A percentile compares a stretch with the other conserved stretches of the same genome.
These are phyloP conservation scores for Bos indicus DNA, from an alignment of 2,113 vertebrate genomes.

Conservation along the genomic window DNA sequence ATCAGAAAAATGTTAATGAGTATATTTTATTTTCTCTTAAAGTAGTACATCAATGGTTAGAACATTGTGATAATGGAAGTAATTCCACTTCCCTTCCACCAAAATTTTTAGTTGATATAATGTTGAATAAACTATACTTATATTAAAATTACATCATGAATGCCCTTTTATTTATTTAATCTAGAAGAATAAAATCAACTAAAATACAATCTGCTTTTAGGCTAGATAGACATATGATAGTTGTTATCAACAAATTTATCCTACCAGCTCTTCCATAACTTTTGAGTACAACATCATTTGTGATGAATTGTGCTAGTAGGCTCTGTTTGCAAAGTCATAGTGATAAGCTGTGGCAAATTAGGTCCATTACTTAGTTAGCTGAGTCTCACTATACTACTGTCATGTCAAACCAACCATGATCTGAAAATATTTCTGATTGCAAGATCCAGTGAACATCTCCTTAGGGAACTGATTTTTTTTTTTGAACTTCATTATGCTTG, in stretches of 20 bases:
- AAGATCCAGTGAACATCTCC: background rate
- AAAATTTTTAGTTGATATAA: background rate
- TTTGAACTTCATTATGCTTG: background rate
- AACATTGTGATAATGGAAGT: background rate
- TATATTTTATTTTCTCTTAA: background rate
- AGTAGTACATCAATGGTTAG: background rate
- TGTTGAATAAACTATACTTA: background rate
- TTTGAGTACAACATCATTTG: background rate
- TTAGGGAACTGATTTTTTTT: background rate
- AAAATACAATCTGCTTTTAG: background rate
- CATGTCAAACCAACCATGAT: background rate
- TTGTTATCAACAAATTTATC: background rate
- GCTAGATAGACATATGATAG: background rate
- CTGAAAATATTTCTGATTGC: background rate
- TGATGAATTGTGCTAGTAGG: background rate
- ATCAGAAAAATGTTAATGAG: slow-evolving; percentile 7
- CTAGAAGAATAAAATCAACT: background rate
- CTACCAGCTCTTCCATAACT: background rate
- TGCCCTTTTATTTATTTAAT: background rate
- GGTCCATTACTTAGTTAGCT: background rate
- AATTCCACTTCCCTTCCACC: background rate
- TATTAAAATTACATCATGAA: background rate
- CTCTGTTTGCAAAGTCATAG: background rate
- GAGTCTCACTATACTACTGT: background rate
- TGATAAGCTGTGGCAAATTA: background rate